Base-by-base conservation (phyloP, 23 tunicate species). In the Phallusia fumigata region DNA sequence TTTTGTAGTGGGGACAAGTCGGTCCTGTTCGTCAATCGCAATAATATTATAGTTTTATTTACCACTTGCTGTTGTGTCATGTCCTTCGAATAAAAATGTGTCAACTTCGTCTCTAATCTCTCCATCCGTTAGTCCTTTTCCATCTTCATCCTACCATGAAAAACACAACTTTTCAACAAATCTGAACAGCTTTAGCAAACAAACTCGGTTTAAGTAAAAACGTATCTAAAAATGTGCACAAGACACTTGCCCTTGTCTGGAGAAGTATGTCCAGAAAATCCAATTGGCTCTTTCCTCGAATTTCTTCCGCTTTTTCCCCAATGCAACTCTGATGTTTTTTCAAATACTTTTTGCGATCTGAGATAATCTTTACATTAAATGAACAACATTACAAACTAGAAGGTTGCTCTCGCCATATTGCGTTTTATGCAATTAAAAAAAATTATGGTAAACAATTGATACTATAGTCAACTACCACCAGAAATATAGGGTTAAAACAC, bases 51-150 rank as follows among this genome's bases (percentile, higher is more conserved):
- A 40, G 69, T 13, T 58, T 58, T 6, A 6, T 24, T 21, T 58
- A 30, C 84, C 87, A 72, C 96, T 86, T 12, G 90, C 78, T 19
- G 90, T 83, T 16, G 96, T 91, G 53, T 91, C 96, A 50, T 91
- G 96, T 32, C 96, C 90, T 75, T 34, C 90, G 79, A 91, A 91
- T 33, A 91, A 36, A 83, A 91, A 91, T 28, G 96, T 91, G 73
- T 91, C 87, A 31, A 91, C 72, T 74, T 91, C 91, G 36, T 79
- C 86, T 5, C 87, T 53, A 13, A 91, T 91, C 52, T 86, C 96
- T 11, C 75, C 26, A 26, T 86, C 90, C 0, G 83, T 75, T 49
- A 91, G 82, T 16, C 87, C 82, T 16, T 24, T 83, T 12, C 90
- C 96, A 40, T 86, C 80, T 18, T 33, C 49, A 58, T 91, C 96